Evolutionary conservation across 1,140 invertebrate genomes (phyloP), one percentile per base, ranked within the genome.

Genomic region (Bombus breviceps): DNA sequence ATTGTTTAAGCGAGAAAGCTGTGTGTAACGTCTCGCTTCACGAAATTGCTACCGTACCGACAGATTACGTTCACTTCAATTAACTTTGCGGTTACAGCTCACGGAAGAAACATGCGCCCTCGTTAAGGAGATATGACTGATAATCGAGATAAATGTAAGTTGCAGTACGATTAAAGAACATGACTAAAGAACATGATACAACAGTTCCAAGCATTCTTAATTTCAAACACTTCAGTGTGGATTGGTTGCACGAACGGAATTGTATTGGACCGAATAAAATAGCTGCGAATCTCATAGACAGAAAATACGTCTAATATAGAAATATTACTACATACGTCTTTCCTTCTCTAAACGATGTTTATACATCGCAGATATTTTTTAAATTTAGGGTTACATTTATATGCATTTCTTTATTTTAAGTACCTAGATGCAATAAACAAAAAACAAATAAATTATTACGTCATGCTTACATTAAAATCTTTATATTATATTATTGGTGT

Each of bases 1-100:
- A 37, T 10, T 10, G 13, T 62, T 62, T n/a, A 71, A 75, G 72
- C 12, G 3, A 64, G n/a, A n/a, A 34, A 66, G 8, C 6, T 66
- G 2, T 37, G 25, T 73, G 47, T 53, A 57, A 57, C 47, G 47
- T 22, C 6, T 53, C 37, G 22, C 25, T 57, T 25, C 41, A 18
- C 3, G 62, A 76, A 39, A 37, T 73, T 25, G 39, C 39, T 59
- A 62, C 1, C 39, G 39, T 22, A 39, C 71, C 15, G n/a, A 43
- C 25, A n/a, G 47, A 59, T 62, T 83, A 66, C 68, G 25, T 18
- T 22, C 68, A 6, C 53, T 74, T 82, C 81, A n/a, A 82, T 82
- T 66, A 47, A 62, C 22, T n/a, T 22, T 68, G 81, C 57, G 81
- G 81, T 83, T 43, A 53, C 41, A 10, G 9, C 3, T 66, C 12